Base-by-base conservation (phyloP, 2,888 invertebrate genomes). In the Yponomeuta plumbellus region DNA sequence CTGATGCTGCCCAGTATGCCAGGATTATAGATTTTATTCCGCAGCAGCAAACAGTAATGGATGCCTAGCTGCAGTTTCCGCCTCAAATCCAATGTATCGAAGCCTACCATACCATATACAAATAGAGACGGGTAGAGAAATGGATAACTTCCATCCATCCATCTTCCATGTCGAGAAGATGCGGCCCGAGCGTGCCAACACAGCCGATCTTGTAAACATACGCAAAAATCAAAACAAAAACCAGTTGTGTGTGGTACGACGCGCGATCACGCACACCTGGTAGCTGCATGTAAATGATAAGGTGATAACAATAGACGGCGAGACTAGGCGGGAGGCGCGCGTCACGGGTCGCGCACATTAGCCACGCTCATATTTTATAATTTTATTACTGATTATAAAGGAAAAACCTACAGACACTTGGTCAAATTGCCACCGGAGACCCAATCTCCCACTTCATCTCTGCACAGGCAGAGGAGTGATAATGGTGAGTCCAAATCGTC, bases 321-420 rank as follows among this genome's bases (percentile, higher is more conserved):
- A 11, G 11, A 39, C 21, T 2, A 40, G 68, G 10, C 26, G 66
- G 2, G 40, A 26, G 40, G 64, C 57, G 64, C 61, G 20, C 5
- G 67, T 70, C 10, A 44, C 61, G 21, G 57, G 61, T 4, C 39
- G 39, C 2, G 66, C 66, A 3, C 39, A 64, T 13, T 61, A 66
- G 20, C 68, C 70, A 11, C 67, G 70, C 11, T 70, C 68, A n/a
- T 70, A 61, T 23, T 61, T 61, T n/a, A n/a, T n/a, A n/a, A n/a
- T n/a, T n/a, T n/a, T 22, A 1, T 61, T 11, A 58, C 20, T 20
- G 61, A 61, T 17, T 13, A 5, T 13, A 61, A 6, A 1, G 61
- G 61, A 1, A 22, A 6, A 11, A 10, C 2, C 21, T 23, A 11
- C 23, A 5, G 61, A 13, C 61, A 61, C 17, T 23, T 61, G 11